Percentiles rank a stretch among this genome's conserved stretches.
These are phyloP conservation scores for Entomobrya proxima DNA, from an alignment of 2,888 invertebrate genomes.

Conservation along the genomic window DNA sequence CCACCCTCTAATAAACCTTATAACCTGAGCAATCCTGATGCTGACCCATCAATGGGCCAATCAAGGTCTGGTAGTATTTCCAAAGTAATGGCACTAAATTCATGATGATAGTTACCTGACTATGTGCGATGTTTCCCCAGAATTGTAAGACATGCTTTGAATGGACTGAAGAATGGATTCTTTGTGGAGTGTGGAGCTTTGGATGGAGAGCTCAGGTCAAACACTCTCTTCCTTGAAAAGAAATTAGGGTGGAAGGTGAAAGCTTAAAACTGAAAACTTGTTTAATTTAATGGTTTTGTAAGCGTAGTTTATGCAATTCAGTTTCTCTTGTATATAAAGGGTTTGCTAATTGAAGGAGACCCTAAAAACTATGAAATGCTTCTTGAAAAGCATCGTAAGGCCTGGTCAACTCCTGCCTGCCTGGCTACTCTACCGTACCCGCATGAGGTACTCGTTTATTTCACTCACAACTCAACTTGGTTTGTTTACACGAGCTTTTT, in stretches of 20 bases:
- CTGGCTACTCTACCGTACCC: slow-evolving; percentile 78
- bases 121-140: not conserved
- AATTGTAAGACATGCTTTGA: slow-evolving; percentile 68
- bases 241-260: slow-evolving; percentile 78
- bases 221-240: slow-evolving; percentile 79
- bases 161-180: slow-evolving; percentile 76
- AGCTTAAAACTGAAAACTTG: not conserved
- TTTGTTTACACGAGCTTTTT: too few relatives aligned
- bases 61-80: slow-evolving; percentile 47
- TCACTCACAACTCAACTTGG: too few relatives aligned
- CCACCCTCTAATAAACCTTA: slow-evolving; percentile 67
- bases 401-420: slow-evolving; percentile 79
- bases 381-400: slow-evolving; percentile 78
- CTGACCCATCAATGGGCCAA: slow-evolving; percentile 72
- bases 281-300: too few relatives aligned
- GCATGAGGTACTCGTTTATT: slow-evolving; percentile 77
- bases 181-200: slow-evolving; percentile 81
- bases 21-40: slow-evolving; percentile 64
- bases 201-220: slow-evolving; percentile 80
- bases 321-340: slow-evolving; percentile 73
- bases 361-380: slow-evolving; percentile 79
- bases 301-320: too few relatives aligned
- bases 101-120: too few relatives aligned
- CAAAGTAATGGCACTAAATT: too few relatives aligned
- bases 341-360: slow-evolving; percentile 80